These are phyloP conservation scores for Rhynchonycteris naso DNA, from an alignment of 2,797 vertebrate genomes.

Conservation along the genomic window DNA sequence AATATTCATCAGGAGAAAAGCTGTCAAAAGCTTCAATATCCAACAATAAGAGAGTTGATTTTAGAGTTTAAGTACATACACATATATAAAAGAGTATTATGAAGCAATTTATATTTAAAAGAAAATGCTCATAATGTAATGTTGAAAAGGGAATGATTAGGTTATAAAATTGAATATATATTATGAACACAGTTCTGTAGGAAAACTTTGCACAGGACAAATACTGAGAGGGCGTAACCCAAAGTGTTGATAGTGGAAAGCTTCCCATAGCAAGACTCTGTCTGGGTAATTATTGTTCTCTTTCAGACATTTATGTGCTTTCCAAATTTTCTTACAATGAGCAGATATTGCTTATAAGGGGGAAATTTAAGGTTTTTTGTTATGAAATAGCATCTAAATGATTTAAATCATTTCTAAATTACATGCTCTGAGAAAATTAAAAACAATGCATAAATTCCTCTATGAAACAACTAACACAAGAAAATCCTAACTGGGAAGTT, in stretches of 20 bases:
- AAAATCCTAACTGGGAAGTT: not conserved
- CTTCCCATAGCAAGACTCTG: not conserved
- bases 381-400: constrained; percentile 40
- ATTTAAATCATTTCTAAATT: constrained; percentile 44
- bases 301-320: not conserved
- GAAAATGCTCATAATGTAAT: not conserved
- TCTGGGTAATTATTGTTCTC: not conserved
- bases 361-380: not conserved
- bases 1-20: not conserved
- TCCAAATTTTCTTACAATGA: constrained; percentile 34
- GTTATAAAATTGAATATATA: constrained; percentile 7
- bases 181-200: not conserved
- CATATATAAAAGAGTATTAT: not conserved
- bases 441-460: not conserved
- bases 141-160: constrained; percentile 8
- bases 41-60: not conserved
- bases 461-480: not conserved
- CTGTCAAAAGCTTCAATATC: not conserved
- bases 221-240: not conserved
- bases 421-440: not conserved
- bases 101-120: constrained; percentile 21
- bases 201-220: not conserved
- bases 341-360: not conserved
- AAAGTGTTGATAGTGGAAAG: not conserved
- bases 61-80: constrained; percentile 22